Evolutionary conservation across 1,140 invertebrate species (phyloP).

Genomic region (Agrilus planipennis): DNA sequence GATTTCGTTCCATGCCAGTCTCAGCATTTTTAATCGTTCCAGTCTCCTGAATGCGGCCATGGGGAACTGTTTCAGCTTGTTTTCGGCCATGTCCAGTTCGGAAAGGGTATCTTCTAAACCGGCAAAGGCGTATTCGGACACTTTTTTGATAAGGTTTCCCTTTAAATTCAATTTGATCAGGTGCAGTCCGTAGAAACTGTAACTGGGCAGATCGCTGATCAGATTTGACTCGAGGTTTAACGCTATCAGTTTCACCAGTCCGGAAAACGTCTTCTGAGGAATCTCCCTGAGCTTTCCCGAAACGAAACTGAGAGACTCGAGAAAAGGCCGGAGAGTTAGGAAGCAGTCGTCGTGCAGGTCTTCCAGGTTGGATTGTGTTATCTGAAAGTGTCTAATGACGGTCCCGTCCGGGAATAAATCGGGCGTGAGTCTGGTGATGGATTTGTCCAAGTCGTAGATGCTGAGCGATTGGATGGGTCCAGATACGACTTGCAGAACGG

Average conservation of each 20-base stretch:
- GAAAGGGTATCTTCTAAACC: conserved; percentile 66
- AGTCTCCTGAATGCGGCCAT: conserved; percentile 64
- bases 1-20: conserved; percentile 76
- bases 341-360: conserved; percentile 65
- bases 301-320: conserved; percentile 70
- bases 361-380: conserved; percentile 67
- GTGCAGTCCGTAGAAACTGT: conserved; percentile 74
- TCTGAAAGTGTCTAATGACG: conserved; percentile 66
- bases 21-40: conserved; percentile 56
- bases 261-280: conserved; percentile 66
- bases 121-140: conserved; percentile 76
- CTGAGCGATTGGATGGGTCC: conserved; percentile 70
- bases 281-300: conserved; percentile 68
- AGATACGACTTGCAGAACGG: conserved; percentile 40
- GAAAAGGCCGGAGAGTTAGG: conserved; percentile 52
- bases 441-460: conserved; percentile 73
- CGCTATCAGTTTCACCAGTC: conserved; percentile 55
- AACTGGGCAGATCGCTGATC: conserved; percentile 70
- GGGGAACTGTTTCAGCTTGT: conserved; percentile 70
- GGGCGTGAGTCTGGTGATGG: conserved; percentile 54
- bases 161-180: conserved; percentile 75
- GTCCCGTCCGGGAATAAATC: conserved; percentile 58
- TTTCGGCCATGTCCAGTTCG: conserved; percentile 76
- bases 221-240: conserved; percentile 79
- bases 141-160: conserved; percentile 60